Evolutionary conservation across 2,888 invertebrate genomes (phyloP), one percentile per base, ranked within the genome.

Genomic region (Rhogogaster chlorosoma): DNA sequence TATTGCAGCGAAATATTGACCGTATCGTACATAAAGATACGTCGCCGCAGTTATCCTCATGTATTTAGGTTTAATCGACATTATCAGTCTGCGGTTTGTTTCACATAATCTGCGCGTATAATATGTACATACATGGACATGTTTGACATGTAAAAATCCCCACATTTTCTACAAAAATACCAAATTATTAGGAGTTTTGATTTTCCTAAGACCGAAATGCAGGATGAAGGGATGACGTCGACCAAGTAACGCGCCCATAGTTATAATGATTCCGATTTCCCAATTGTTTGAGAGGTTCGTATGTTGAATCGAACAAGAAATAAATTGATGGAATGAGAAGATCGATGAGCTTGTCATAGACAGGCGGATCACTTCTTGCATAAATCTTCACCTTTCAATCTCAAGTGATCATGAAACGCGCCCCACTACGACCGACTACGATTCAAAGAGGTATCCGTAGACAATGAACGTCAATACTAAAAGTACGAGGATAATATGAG

Each of bases 1-100:
- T 18, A 78, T 49, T 75, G 49, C 84, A 64, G 61, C 53, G 45
- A 84, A 29, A 22, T n/a, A n/a, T 29, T 53, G n/a, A 53, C n/a
- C 53, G n/a, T n/a, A 53, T 53, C n/a, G 1, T n/a, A n/a, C 53
- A 42, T 42, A 38, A 26, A 64, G 18, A 75, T n/a, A n/a, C 42
- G 18, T 53, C 57, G 57, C 42, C 42, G 71, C 77, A 32, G 49
- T 18, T 84, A 85, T 83, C 42, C 29, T 67, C 38, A 64, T 42
- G 12, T 38, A 38, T 9, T 32, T 12, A 36, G 22, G 80, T 26
- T 32, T 15, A 57, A 53, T 73, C 15, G 75, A 84, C 45, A 38
- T 42, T 22, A 29, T 67, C 26, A 67, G 64, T 4, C 15, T 29
- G 64, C n/a, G n/a, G 53, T 53, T 53, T n/a, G 3, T 26, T 18